Evolutionary conservation across 2,888 invertebrate species (phyloP), one percentile per base, ranked within the genome.

Genomic region (Pseudoips prasinana): DNA sequence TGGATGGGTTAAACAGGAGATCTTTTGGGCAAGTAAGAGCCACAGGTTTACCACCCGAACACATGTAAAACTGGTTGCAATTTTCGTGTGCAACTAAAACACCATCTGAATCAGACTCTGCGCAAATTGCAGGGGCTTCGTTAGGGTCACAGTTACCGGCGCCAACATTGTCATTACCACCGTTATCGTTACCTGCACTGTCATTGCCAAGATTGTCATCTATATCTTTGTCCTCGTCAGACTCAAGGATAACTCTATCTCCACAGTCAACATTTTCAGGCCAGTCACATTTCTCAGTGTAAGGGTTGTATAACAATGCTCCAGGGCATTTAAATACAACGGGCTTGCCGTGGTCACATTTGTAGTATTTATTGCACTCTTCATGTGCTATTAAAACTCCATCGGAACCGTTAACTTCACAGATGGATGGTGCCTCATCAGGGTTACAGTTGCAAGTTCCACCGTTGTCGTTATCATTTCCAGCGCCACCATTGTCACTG

Each of bases 321-420:
- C 14, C 20, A 3, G 39, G 33, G 24, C 75, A 75, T 5, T 22
- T 29, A 0, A 56, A n/a, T 0, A 46, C 42, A 0, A 72, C 54
- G 0, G 72, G 66, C 5, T 10, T 28, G 0, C 73, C 69, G 1
- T 49, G 10, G 6, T 25, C 34, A 6, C 74, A 74, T 8, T 55
- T 50, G 38, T 72, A 74, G 47, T 65, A 75, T 33, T 67, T 48
- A 28, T 68, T 64, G 35, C 74, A 74, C 28, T 64, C 58, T 39
- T 71, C 64, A 20, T 73, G 64, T 8, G 67, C 69, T 1, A 73
- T 46, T 1, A 69, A 39, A 1, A 50, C 29, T 4, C 70, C 64
- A 4, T 63, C 57, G 1, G 70, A 66, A 1, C 44, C 56, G 0
- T 46, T 36, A 11, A 39, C 45, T 3, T 59, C 64, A 25, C 75